phyloP scores from a whole-genome alignment of 2,888 invertebrate genomes.

The Napeogenes sylphis region DNA sequence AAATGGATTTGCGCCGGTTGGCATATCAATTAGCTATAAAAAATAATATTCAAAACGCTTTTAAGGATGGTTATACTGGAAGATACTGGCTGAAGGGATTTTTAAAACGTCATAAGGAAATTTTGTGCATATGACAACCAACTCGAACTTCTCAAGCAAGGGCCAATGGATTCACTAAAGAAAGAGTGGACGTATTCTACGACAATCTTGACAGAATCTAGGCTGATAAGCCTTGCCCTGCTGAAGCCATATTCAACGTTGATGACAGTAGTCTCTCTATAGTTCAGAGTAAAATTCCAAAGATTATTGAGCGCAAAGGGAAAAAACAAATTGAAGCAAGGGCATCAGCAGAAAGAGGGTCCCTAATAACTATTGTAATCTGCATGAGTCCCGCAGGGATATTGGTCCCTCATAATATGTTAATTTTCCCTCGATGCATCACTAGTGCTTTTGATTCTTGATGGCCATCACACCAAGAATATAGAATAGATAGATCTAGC shows the following conservation, averaged over 20 bases:
- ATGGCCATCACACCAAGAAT: slow-evolving; percentile 39
- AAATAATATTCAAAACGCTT: slow-evolving; percentile 8
- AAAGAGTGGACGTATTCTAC: slow-evolving; percentile 30
- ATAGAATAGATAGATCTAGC: no score
- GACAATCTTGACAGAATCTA: slow-evolving; percentile 13
- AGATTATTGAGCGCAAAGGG: slow-evolving; percentile 19
- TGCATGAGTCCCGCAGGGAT: slow-evolving; percentile 20
- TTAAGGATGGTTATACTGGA: slow-evolving; percentile 21
- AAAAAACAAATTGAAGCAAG: slow-evolving; percentile 29
- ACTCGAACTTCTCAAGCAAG: slow-evolving; percentile 28
- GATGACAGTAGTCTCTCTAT: no score
- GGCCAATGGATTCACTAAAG: slow-evolving; percentile 27
- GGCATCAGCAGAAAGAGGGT: slow-evolving; percentile 24
- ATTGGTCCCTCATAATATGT: slow-evolving; percentile 18
- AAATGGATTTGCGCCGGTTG: slow-evolving; percentile 15
- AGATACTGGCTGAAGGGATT: slow-evolving; percentile 29
- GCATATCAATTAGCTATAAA: slow-evolving; percentile 13
- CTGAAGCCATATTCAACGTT: slow-evolving; percentile 4
- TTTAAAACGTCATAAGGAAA: slow-evolving; percentile 22
- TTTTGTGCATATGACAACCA: slow-evolving; percentile 20
- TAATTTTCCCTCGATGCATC: slow-evolving; percentile 29
- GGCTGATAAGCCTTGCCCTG: slow-evolving; percentile 6
- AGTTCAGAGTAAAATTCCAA: slow-evolving; percentile 5
- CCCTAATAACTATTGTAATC: slow-evolving; percentile 16
- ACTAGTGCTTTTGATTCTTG: slow-evolving; percentile 43